These are phyloP conservation scores for Calephelis perditalis DNA, from an alignment of 2,888 invertebrate species.

Conservation along the genomic window DNA sequence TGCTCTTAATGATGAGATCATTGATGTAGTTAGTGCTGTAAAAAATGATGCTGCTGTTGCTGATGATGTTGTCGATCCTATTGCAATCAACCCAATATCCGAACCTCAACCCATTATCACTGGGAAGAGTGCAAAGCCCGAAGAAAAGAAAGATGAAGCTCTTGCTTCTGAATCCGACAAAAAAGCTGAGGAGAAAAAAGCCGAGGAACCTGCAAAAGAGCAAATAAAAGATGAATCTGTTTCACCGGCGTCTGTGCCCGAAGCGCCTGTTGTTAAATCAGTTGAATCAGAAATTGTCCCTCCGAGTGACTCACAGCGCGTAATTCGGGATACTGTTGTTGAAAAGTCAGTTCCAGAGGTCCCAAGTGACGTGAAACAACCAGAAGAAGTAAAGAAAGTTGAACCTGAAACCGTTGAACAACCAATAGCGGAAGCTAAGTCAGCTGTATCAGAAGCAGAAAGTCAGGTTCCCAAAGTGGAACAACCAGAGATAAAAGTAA, in stretches of 20 bases:
- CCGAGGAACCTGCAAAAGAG: slow-evolving; percentile 27
- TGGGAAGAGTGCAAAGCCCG: slow-evolving; percentile 54
- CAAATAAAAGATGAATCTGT: slow-evolving; percentile 21
- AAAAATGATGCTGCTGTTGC: slow-evolving; percentile 52
- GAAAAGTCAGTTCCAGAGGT: slow-evolving; percentile 40
- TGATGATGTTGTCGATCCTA: slow-evolving; percentile 51
- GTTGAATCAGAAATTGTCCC: slow-evolving; percentile 29
- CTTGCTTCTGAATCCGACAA: slow-evolving; percentile 27
- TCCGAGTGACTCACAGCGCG: slow-evolving; percentile 46
- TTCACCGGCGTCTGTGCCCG: slow-evolving; percentile 27
- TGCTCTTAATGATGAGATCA: slow-evolving; percentile 40
- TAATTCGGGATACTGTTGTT: slow-evolving; percentile 59
- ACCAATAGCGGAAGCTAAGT: slow-evolving; percentile 30
- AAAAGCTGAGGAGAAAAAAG: slow-evolving; percentile 25
- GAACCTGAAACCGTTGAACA: slow-evolving; percentile 26
- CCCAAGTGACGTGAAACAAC: slow-evolving; percentile 30
- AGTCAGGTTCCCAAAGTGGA: slow-evolving; percentile 31
- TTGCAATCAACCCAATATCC: slow-evolving; percentile 45
- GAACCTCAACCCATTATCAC: slow-evolving; percentile 50
- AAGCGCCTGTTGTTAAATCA: slow-evolving; percentile 19
- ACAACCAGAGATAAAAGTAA: slow-evolving; percentile 28
- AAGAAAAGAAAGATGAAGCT: slow-evolving; percentile 43
- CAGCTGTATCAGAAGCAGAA: slow-evolving; percentile 33
- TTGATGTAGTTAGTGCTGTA: slow-evolving; percentile 52
- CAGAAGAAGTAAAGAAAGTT: slow-evolving; percentile 27